Evolutionary conservation across 2,797 vertebrate species (phyloP).

Genomic region (Phoebastria nigripes): DNA sequence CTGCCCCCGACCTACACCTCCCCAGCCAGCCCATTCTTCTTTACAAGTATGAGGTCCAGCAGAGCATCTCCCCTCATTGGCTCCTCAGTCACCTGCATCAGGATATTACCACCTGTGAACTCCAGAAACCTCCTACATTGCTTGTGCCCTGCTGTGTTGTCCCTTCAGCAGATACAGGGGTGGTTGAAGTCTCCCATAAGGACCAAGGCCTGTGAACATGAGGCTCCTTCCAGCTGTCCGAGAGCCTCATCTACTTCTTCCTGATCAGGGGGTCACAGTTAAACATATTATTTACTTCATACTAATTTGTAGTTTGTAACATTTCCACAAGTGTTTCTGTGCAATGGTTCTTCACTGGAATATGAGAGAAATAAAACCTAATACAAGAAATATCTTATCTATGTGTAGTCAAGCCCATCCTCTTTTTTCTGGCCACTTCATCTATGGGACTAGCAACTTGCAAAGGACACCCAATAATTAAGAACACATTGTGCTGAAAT

Average conservation of each 20-base stretch:
- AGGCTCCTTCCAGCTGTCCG: background rate
- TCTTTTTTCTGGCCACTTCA: background rate
- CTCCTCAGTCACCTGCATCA: background rate
- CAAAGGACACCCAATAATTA: background rate
- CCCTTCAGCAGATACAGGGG: background rate
- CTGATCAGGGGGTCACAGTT: rapidly evolving
- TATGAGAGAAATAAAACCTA: background rate
- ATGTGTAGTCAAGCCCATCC: background rate
- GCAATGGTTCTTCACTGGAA: background rate
- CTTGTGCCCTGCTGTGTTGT: background rate
- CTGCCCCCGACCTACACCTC: background rate
- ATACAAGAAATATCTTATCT: background rate
- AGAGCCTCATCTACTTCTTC: background rate
- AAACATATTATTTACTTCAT: background rate
- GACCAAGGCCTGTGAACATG: background rate
- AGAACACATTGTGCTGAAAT: background rate
- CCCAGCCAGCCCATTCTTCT: background rate
- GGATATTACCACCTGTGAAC: background rate
- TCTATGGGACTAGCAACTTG: background rate
- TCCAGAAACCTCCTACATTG: background rate
- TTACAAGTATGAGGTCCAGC: background rate
- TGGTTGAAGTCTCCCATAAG: background rate
- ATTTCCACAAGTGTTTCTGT: background rate
- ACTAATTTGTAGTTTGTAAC: background rate
- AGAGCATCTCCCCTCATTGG: background rate